Evolutionary conservation across 2,797 vertebrate genomes (phyloP).

Genomic region (Octomys mimax): DNA sequence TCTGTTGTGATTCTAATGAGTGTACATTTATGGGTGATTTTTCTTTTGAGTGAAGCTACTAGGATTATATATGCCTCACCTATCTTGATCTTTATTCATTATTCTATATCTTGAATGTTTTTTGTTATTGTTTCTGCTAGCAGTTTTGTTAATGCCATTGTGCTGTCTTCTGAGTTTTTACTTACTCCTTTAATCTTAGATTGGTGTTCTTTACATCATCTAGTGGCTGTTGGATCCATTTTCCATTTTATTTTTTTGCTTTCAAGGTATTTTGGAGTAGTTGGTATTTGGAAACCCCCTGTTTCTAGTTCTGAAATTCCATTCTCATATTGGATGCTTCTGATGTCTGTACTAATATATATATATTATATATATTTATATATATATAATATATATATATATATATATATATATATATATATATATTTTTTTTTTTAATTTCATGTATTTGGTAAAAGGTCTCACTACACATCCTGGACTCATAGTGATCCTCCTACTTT

Average conservation of each 20-base stretch:
- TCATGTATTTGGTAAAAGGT: no score
- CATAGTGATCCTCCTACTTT: no score
- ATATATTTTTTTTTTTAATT: no score
- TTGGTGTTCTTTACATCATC: not conserved
- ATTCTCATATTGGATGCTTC: not conserved
- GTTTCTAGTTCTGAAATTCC: not conserved
- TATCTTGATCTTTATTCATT: not conserved
- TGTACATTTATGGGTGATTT: not conserved
- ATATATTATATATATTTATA: no score
- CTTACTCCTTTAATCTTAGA: not conserved
- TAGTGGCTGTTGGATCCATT: not conserved
- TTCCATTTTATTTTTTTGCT: not conserved
- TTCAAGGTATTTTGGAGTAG: not conserved
- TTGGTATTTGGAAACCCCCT: not conserved
- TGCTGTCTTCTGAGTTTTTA: not conserved
- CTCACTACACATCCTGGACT: no score
- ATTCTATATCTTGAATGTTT: not conserved
- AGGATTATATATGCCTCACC: not conserved
- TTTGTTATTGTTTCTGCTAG: not conserved
- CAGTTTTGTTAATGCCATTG: not conserved
- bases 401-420: no score
- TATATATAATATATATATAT: no score
- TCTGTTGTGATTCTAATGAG: not conserved
- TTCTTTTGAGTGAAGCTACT: not conserved
- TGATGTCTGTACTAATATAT: not conserved